Percentiles rank a stretch among this genome's conserved stretches.
Conservation (phyloP, 2,888 invertebrate genomes). For the Ichneumoninae sp. region DNA sequence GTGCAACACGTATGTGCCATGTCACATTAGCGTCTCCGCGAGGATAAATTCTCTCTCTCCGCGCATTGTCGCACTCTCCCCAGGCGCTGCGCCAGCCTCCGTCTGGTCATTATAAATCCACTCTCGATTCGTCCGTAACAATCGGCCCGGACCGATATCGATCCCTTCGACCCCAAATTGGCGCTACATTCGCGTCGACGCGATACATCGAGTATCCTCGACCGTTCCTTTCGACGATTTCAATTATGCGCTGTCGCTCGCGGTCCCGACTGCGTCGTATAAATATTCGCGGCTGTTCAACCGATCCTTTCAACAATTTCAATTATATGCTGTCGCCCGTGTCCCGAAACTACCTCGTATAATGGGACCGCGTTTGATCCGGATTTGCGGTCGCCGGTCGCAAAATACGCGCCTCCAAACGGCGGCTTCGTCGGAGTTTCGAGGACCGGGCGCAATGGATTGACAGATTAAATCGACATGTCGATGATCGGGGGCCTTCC, state of each 20-base stretch:
- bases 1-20: slow-evolving; percentile 21
- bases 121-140: background rate
- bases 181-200: background rate
- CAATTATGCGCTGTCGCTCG: too few relatives aligned
- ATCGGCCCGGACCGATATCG: background rate
- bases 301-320: background rate
- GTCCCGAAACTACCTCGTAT: background rate
- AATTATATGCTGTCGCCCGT: background rate
- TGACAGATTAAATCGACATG: slow-evolving; percentile 8
- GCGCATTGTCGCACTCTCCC: background rate
- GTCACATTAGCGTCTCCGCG: slow-evolving; percentile 14
- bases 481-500: background rate
- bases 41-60: slow-evolving; percentile 1
- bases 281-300: background rate
- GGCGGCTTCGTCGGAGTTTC: slow-evolving; percentile 20
- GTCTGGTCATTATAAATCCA: slow-evolving; percentile 1
- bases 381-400: background rate
- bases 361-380: background rate
- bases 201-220: background rate
- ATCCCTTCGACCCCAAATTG: background rate
- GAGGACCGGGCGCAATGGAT: background rate
- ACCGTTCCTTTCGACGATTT: background rate
- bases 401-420: background rate
- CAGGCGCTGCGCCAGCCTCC: background rate
- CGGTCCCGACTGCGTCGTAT: background rate